A percentile compares a stretch with the other conserved stretches of the same genome.
Conservation (phyloP, 2,888 invertebrate genomes). For the Brachyptera putata region DNA sequence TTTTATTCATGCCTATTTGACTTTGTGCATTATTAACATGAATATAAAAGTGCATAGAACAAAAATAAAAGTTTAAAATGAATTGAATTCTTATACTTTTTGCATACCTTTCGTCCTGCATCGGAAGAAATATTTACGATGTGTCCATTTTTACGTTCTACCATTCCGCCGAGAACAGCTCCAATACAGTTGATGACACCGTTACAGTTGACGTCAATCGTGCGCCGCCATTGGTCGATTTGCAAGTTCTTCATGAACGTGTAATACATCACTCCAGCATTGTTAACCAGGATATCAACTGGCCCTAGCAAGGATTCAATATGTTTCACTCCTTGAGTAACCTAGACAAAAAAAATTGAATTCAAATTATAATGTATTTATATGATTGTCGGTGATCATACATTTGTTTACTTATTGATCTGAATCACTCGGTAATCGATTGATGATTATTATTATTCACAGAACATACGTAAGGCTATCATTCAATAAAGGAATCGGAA, state of each 20-base stretch:
- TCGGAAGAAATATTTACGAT: slow-evolving; percentile 46
- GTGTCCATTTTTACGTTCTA: slow-evolving; percentile 42
- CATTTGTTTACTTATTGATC: background rate
- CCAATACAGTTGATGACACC: slow-evolving; percentile 37
- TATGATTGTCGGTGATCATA: background rate
- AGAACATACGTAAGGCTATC: no score
- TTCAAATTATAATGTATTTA: no score
- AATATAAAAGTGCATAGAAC: no score
- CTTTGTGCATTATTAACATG: no score
- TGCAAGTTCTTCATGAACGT: slow-evolving; percentile 43
- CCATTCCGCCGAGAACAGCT: slow-evolving; percentile 47
- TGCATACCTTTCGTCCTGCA: slow-evolving; percentile 36
- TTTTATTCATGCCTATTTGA: no score
- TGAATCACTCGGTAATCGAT: no score
- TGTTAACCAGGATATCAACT: slow-evolving; percentile 50
- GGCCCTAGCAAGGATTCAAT: slow-evolving; percentile 36
- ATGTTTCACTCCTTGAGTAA: slow-evolving; percentile 30
- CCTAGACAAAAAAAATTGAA: no score
- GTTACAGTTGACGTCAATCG: slow-evolving; percentile 40
- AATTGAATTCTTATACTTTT: no score
- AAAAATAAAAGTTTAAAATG: no score
- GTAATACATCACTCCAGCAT: slow-evolving; percentile 49
- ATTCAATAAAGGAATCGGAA: no score
- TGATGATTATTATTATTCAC: no score
- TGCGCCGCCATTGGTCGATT: slow-evolving; percentile 52